Evolutionary conservation across 1,140 invertebrate species (phyloP).

Genomic region (Drosophila nigrodunni): DNA sequence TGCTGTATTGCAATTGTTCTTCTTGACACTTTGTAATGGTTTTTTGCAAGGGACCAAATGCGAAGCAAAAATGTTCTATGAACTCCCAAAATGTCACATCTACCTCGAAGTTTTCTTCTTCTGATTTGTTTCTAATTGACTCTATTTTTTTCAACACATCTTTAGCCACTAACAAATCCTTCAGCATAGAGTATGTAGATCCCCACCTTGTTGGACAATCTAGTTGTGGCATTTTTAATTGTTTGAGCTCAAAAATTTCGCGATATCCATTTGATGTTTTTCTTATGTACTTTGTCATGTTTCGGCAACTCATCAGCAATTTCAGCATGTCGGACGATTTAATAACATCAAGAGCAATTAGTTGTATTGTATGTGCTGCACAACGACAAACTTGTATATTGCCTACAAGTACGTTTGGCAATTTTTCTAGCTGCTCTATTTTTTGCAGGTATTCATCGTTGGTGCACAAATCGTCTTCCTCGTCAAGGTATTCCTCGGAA

Average conservation of each 20-base stretch:
- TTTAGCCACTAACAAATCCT: constrained; percentile 23
- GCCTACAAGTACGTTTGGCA: constrained; percentile 10
- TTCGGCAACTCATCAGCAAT: constrained; percentile 10
- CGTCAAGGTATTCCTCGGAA: too few relatives aligned
- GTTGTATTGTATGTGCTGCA: constrained; percentile 8
- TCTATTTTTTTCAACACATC: constrained; percentile 16
- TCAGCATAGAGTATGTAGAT: constrained; percentile 33
- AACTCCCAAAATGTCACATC: constrained; percentile 22
- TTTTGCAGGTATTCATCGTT: constrained; percentile 15
- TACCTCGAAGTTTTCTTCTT: constrained; percentile 16
- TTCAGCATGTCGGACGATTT: constrained; percentile 11
- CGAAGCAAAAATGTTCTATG: background rate
- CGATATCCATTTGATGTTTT: constrained; percentile 17
- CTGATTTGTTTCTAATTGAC: constrained; percentile 17
- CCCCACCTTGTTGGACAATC: constrained; percentile 42
- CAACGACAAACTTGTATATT: background rate
- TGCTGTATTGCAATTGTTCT: constrained; percentile 33
- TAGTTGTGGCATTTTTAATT: constrained; percentile 29
- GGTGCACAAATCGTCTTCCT: background rate
- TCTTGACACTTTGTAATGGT: constrained; percentile 28
- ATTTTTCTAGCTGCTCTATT: constrained; percentile 12
- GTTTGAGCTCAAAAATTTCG: constrained; percentile 24
- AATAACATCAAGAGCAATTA: constrained; percentile 16
- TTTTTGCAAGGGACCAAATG: constrained; percentile 31
- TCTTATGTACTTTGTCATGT: constrained; percentile 23